Evolutionary conservation across 2,888 invertebrate species (phyloP).

Genomic region (Scaptodrosophila latifasciaeformis): DNA sequence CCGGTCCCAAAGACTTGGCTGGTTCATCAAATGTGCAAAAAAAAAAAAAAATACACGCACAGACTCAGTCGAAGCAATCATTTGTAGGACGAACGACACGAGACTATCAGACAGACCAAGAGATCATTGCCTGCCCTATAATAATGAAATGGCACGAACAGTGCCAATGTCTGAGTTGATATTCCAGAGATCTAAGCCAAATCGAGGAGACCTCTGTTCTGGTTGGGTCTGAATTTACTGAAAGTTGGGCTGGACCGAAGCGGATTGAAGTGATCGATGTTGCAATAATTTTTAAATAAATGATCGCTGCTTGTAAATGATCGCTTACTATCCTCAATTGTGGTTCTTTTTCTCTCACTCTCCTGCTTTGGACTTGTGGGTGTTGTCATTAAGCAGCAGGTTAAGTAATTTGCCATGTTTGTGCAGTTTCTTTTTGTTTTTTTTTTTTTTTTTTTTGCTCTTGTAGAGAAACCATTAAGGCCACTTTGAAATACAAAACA

Average conservation of each 20-base stretch:
- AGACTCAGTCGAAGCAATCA: background rate
- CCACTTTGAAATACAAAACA: constrained; percentile 8
- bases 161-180: background rate
- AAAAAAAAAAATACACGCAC: background rate
- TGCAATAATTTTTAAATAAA: constrained; percentile 70
- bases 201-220: too few species aligned
- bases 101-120: constrained; percentile 13
- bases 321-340: constrained; percentile 38
- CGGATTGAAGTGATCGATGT: constrained; percentile 67
- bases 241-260: too few species aligned
- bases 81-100: too few species aligned
- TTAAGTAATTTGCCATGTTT: constrained; percentile 63
- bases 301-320: constrained; percentile 65
- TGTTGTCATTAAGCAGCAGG: constrained; percentile 57
- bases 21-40: constrained; percentile 51
- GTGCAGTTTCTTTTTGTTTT: constrained; percentile 32
- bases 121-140: constrained; percentile 43
- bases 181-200: too few species aligned
- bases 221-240: too few species aligned
- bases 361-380: constrained; percentile 37
- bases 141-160: constrained; percentile 52
- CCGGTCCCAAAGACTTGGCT: constrained; percentile 41
- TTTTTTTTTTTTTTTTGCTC: background rate
- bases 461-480: background rate
- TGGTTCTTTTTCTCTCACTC: background rate